Evolutionary conservation across 2,797 vertebrate genomes (phyloP), one percentile per base, ranked within the genome.

Genomic region (Periophthalmus magnuspinnatus): DNA sequence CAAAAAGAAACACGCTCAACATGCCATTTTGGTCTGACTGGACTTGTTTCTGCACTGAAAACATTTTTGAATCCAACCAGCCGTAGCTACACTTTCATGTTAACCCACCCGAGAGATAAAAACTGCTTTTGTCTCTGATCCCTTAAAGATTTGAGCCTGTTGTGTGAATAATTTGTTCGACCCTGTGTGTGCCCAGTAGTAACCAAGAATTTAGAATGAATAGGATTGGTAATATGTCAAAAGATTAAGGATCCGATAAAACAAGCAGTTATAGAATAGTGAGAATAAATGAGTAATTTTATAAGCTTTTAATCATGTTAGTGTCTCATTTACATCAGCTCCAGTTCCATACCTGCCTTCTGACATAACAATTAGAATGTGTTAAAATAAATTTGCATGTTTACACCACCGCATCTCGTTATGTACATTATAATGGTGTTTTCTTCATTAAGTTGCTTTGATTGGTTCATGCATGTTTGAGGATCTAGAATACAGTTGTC

Each of bases 1-100:
- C 63, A 36, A 60, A 58, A 65, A 48, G 41, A 24, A 64, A 47
- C 59, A 41, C 34, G 34, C 36, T 14, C 34, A 62, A 41, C 47
- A 19, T 22, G 36, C 34, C 34, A 24, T 41, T n/a, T 62, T 14
- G 36, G 11, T 36, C 13, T 41, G 36, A 10, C 8, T 60, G 32
- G 58, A 19, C 17, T 9, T 60, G 58, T 36, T 19, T 61, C 59
- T 64, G 41, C 8, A 10, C 21, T 7, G 28, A 22, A 47, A 64
- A 24, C 6, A 47, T 64, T 8, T 41, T 41, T 41, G 5, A 32
- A 19, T 48, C 13, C 14, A 21, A 28, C 41, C 62, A 64, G 22
- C 38, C 41, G 10, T 48, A 48, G 8, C 62, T 28, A 47, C 36
- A 22, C 8, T 47, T 59, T 47, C 61, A 63, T 24, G 61, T 47